A percentile compares a stretch with the other conserved stretches of the same genome.
phyloP scores from a whole-genome alignment of 2,113 vertebrate species.

The Colistium nudipinnis region DNA sequence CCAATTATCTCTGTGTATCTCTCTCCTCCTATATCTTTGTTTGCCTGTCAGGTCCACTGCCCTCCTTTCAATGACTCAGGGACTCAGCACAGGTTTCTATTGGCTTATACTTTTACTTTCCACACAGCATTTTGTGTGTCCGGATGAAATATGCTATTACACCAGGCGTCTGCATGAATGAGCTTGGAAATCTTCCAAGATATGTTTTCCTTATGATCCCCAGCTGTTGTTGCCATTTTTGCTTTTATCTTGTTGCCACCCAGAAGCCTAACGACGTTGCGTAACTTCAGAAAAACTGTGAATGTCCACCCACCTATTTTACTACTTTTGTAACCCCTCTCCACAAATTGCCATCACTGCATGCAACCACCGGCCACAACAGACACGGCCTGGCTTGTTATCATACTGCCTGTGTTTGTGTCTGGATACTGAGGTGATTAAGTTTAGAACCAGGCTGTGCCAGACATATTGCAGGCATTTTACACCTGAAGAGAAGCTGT shows the following conservation, averaged over 20 bases:
- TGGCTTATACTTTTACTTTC: neutral
- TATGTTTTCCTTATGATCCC: slow-evolving; percentile 1
- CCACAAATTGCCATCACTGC: too few species aligned
- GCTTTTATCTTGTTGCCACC: neutral
- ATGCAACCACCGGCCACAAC: slow-evolving; percentile 10
- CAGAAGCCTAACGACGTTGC: neutral
- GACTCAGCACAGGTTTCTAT: too few species aligned
- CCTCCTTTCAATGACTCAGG: too few species aligned
- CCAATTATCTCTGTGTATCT: too few species aligned
- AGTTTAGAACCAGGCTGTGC: neutral
- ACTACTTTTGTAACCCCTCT: too few species aligned
- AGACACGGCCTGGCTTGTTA: slow-evolving; percentile 26
- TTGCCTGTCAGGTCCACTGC: too few species aligned
- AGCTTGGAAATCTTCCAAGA: neutral
- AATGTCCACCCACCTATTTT: too few species aligned
- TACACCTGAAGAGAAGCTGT: slow-evolving; percentile 37
- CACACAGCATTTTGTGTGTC: neutral
- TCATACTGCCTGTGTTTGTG: neutral
- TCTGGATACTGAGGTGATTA: slow-evolving; percentile 28
- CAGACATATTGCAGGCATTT: slow-evolving; percentile 40
- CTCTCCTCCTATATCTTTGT: too few species aligned
- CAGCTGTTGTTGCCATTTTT: neutral
- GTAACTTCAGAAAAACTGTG: neutral
- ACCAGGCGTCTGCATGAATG: neutral
- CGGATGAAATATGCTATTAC: too few species aligned